phyloP scores from a whole-genome alignment of 1,140 invertebrate genomes.

The Lucilia cuprina region DNA sequence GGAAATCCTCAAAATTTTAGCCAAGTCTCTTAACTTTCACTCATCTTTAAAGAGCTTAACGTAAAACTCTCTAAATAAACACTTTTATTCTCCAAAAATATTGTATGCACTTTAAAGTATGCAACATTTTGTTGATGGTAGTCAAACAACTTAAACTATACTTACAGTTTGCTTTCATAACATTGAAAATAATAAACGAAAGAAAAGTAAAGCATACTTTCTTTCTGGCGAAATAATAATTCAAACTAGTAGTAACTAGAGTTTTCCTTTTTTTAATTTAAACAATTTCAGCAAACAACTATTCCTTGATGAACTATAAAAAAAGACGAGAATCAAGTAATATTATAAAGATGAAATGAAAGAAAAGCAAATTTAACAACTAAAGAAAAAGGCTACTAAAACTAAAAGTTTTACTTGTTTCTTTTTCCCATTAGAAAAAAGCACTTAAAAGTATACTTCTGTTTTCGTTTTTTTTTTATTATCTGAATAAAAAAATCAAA shows the following conservation, averaged over 20 bases:
- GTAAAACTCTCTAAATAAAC: too few species aligned
- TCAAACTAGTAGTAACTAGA: background rate
- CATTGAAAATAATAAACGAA: background rate
- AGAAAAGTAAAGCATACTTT: background rate
- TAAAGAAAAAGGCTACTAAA: background rate
- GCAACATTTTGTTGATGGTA: background rate
- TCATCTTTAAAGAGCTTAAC: too few species aligned
- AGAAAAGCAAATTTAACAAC: background rate
- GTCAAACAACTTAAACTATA: background rate
- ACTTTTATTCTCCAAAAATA: too few species aligned
- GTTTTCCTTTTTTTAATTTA: background rate
- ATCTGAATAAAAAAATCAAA: background rate
- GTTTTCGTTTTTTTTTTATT: background rate
- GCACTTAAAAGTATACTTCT: conserved; percentile 14
- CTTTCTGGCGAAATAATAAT: background rate
- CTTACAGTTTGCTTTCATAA: conserved; percentile 1
- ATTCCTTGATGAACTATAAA: conserved; percentile 1
- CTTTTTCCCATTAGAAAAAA: background rate
- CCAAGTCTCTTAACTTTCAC: too few species aligned
- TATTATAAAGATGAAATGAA: background rate
- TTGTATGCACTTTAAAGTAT: background rate
- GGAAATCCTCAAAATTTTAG: too few species aligned
- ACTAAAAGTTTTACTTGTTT: background rate
- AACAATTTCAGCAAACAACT: background rate
- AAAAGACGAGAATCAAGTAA: background rate